These are phyloP conservation scores for Pempheris klunzingeri DNA, from an alignment of 2,797 vertebrate genomes.

Conservation along the genomic window DNA sequence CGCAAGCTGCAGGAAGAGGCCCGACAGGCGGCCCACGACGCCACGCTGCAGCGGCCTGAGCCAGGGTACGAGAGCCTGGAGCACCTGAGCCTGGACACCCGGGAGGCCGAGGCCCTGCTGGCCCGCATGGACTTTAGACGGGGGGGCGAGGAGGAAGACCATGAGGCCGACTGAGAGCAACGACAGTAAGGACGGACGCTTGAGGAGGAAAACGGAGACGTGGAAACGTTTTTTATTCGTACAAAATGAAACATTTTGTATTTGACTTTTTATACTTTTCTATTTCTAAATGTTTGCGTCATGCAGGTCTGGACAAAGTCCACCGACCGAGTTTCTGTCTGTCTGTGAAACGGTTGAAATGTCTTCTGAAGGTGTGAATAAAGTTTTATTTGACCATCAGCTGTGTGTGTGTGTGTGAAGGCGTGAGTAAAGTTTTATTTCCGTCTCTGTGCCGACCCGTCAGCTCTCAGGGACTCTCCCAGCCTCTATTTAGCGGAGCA, in stretches of 20 bases:
- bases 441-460: neutral
- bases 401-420: no score
- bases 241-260: conserved; percentile 8
- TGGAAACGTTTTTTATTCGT: conserved; percentile 3
- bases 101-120: conserved; percentile 80
- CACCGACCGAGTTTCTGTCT: no score
- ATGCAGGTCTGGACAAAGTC: neutral
- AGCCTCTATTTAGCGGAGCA: neutral
- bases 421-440: neutral
- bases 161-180: neutral
- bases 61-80: conserved; percentile 91
- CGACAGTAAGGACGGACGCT: neutral
- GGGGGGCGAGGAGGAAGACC: neutral
- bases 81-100: conserved; percentile 86
- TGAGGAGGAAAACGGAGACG: neutral
- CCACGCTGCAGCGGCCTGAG: conserved; percentile 86
- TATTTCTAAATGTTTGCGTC: neutral
- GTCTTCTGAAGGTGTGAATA: conserved; percentile 31
- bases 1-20: conserved; percentile 73
- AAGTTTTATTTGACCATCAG: conserved; percentile 1
- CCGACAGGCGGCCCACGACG: conserved; percentile 83
- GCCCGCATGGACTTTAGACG: conserved; percentile 85
- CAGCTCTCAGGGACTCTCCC: conserved; percentile 1
- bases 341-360: conserved; percentile 8
- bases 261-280: conserved; percentile 45